Evolutionary conservation across 2,797 vertebrate genomes (phyloP).

Genomic region (Arremon brunneinucha): DNA sequence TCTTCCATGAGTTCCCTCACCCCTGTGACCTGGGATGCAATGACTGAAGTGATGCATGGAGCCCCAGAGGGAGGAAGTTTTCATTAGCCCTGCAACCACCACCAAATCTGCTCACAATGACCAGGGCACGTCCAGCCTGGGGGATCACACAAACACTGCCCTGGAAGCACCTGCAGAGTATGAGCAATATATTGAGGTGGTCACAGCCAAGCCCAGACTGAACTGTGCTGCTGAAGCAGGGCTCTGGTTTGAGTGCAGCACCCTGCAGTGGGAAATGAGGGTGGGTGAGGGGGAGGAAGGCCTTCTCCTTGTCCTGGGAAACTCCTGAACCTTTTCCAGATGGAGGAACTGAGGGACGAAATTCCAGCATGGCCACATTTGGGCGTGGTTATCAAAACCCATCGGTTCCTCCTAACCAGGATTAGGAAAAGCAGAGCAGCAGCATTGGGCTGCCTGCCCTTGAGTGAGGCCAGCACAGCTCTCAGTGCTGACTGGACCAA

Average conservation of each 20-base stretch:
- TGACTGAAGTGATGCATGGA: neutral
- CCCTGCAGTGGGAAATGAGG: neutral
- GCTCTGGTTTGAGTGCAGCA: neutral
- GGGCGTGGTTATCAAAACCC: neutral
- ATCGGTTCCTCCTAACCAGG: neutral
- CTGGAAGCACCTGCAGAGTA: neutral
- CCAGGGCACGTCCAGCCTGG: neutral
- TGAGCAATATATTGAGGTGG: neutral
- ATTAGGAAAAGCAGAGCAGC: neutral
- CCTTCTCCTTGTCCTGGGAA: neutral
- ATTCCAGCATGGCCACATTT: neutral
- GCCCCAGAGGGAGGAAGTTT: neutral
- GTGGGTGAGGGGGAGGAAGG: neutral
- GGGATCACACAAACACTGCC: neutral
- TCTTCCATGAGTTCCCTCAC: neutral
- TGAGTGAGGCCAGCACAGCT: neutral
- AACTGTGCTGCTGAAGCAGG: neutral
- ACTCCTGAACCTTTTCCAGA: neutral
- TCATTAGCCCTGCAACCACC: neutral
- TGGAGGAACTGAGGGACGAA: neutral
- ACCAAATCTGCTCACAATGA: fast-evolving
- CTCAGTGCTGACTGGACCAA: neutral
- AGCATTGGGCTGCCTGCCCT: neutral
- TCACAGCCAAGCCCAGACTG: neutral
- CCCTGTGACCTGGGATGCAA: neutral